Percentiles rank a stretch among this genome's conserved stretches.
Conservation (phyloP, 2,888 invertebrate genomes). For the Torymus texanus region DNA sequence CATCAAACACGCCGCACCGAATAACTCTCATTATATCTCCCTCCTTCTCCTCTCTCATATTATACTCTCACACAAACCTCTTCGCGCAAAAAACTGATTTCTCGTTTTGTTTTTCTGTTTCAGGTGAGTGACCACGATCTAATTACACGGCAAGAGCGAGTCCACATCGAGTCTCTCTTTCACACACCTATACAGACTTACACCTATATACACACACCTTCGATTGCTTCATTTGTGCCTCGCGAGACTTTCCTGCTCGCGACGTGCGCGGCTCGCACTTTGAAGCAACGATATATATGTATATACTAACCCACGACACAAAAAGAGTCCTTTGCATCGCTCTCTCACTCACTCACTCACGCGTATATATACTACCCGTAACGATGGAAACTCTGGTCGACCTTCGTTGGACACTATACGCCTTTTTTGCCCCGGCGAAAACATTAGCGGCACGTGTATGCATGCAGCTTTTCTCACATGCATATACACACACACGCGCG, state of each 20-base stretch:
- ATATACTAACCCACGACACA: neutral
- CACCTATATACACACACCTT: conserved; percentile 8
- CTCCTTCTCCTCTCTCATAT: neutral
- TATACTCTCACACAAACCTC: neutral
- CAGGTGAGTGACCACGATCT: conserved; percentile 61
- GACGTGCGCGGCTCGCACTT: conserved; percentile 10
- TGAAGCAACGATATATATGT: conserved; percentile 2
- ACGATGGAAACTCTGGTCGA: conserved; percentile 48
- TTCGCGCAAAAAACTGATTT: neutral
- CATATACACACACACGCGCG: no score
- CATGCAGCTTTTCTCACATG: no score
- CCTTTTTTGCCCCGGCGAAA: conserved; percentile 35
- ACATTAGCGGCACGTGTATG: neutral
- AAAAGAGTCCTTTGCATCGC: conserved; percentile 33
- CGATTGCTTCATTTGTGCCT: conserved; percentile 43
- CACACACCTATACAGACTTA: no score
- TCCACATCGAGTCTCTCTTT: no score
- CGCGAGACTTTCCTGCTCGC: no score
- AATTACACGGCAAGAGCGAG: conserved; percentile 22
- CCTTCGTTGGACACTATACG: conserved; percentile 31
- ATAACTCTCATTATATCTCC: neutral
- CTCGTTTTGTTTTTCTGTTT: conserved; percentile 60
- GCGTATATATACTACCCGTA: no score
- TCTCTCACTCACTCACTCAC: neutral
- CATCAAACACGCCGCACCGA: neutral